Conservation (phyloP, 64 coral and sea anemone species). For the Hydrozoanthus tunicans region DNA sequence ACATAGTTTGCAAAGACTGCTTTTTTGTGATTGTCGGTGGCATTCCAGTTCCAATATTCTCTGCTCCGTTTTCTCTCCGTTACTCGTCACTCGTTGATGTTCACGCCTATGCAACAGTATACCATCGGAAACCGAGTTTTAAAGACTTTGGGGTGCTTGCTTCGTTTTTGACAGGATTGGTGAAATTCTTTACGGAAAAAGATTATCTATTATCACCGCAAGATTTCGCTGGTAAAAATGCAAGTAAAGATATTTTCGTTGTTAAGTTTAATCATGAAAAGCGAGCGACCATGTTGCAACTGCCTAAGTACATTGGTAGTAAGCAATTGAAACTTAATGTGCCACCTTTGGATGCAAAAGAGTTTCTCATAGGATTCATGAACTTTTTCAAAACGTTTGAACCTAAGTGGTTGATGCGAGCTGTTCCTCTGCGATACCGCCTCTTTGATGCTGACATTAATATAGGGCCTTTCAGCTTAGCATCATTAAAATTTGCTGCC, state of each 20-base stretch:
- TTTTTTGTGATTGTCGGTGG: slow-evolving; percentile 65
- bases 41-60: slow-evolving; percentile 70
- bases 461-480: slow-evolving; percentile 52
- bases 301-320: slow-evolving; percentile 42
- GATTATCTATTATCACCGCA: slow-evolving; percentile 56
- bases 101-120: slow-evolving; percentile 53
- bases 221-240: slow-evolving; percentile 55
- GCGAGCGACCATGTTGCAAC: slow-evolving; percentile 35
- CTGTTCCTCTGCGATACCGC: slow-evolving; percentile 61
- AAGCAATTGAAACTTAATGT: slow-evolving; percentile 17
- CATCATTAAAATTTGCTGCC: slow-evolving; percentile 60
- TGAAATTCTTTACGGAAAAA: slow-evolving; percentile 61
- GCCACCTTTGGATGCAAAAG: slow-evolving; percentile 64
- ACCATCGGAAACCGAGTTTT: slow-evolving; percentile 59
- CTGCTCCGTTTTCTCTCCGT: slow-evolving; percentile 56
- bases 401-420: slow-evolving; percentile 64
- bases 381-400: slow-evolving; percentile 75
- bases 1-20: slow-evolving; percentile 73
- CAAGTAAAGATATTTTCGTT: slow-evolving; percentile 60
- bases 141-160: slow-evolving; percentile 45
- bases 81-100: slow-evolving; percentile 46
- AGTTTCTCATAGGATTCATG: slow-evolving; percentile 69
- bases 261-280: slow-evolving; percentile 53
- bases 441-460: slow-evolving; percentile 44
- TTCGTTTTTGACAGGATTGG: slow-evolving; percentile 47